Evolutionary conservation across 1,140 invertebrate genomes (phyloP).

Genomic region (Aphaenogaster rudis): DNA sequence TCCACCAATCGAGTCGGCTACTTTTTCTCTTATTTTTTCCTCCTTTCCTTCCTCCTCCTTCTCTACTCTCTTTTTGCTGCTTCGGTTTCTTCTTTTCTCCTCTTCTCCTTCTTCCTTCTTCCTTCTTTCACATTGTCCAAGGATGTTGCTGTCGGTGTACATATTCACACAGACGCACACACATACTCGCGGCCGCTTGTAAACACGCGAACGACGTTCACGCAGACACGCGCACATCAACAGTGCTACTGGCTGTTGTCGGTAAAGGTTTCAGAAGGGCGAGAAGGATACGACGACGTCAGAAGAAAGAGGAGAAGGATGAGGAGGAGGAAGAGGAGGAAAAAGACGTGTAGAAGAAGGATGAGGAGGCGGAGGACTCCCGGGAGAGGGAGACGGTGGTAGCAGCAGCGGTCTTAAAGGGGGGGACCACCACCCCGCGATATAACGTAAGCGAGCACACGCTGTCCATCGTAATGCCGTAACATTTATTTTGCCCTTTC

Average conservation of each 20-base stretch:
- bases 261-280: conserved; percentile 18
- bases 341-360: conserved; percentile 27
- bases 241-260: conserved; percentile 50
- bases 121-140: conserved; percentile 41
- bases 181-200: background rate
- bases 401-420: conserved; percentile 57
- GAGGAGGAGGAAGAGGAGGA: conserved; percentile 28
- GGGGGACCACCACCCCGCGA: conserved; percentile 61
- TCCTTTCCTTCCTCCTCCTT: conserved; percentile 66
- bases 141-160: conserved; percentile 54
- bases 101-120: conserved; percentile 36
- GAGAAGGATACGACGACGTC: conserved; percentile 22
- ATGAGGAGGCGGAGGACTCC: conserved; percentile 51
- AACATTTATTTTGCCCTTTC: conserved; percentile 86
- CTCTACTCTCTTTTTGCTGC: conserved; percentile 65
- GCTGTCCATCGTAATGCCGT: conserved; percentile 84
- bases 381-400: conserved; percentile 31
- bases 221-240: conserved; percentile 71
- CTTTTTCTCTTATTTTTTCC: conserved; percentile 80
- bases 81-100: conserved; percentile 55
- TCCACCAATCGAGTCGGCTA: conserved; percentile 82
- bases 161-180: conserved; percentile 31
- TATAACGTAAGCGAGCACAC: conserved; percentile 74
- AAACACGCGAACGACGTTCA: conserved; percentile 54
- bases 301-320: conserved; percentile 13